Evolutionary conservation across 2,888 invertebrate species (phyloP), one percentile per base, ranked within the genome.

Genomic region (Blastobasis lacticolella): DNA sequence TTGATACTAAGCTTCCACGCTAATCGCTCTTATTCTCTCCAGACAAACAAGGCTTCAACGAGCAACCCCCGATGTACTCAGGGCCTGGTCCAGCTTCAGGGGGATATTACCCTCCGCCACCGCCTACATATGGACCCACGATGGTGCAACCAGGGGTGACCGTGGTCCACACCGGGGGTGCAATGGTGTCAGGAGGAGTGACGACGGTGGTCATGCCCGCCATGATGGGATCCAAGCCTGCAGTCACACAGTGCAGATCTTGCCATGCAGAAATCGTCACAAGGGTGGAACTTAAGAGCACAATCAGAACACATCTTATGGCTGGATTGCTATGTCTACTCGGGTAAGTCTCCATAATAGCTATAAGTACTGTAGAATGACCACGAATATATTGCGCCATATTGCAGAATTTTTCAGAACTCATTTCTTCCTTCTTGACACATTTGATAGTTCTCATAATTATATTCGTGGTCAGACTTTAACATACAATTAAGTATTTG

Each of bases 301-400:
- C 78, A 0, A 74, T 79, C 4, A 79, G 76, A 48, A 89, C 89
- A 1, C 89, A 89, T 64, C 60, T 88, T 4, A 73, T 82, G 49
- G 89, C 89, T 5, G 52, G 77, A 10, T 45, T 88, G 4, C 63
- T 89, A 7, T 89, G 88, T 56, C 45, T 69, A 10, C 10, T 68
- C 37, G 63, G 63, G 70, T 71, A 57, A 61, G 64, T 60, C 9
- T 49, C 46, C 5, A 38, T 23, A 23, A 23, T 23, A 23, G 23
- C 23, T 23, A 23, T 23, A 23, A 23, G 23, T 23, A 23, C n/a
- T n/a, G n/a, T n/a, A n/a, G n/a, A n/a, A n/a, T n/a, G n/a, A n/a
- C n/a, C n/a, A n/a, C n/a, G n/a, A n/a, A n/a, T 23, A 23, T 23
- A 23, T 23, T 23, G 23, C 23, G 23, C 23, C 23, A 23, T 2